Evolutionary conservation across 2,113 vertebrate species (phyloP).

Genomic region (Anoplopoma fimbria): DNA sequence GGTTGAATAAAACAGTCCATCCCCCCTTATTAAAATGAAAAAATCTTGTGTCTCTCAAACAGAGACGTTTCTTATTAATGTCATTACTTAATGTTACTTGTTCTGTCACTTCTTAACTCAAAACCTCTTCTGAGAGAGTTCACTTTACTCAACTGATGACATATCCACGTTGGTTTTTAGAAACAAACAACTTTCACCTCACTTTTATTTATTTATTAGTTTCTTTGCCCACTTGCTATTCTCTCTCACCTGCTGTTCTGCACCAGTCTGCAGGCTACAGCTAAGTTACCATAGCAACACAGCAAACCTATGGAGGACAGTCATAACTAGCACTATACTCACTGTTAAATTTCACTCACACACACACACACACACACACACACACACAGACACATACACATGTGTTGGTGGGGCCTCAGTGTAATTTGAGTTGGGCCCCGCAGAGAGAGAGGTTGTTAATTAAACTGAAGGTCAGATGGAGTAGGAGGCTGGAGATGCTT

Average conservation of each 20-base stretch:
- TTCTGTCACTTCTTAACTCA: too few species aligned
- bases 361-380: slow-evolving; percentile 28
- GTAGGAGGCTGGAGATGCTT: slow-evolving; percentile 15
- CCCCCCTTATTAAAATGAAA: too few species aligned
- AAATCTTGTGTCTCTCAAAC: too few species aligned
- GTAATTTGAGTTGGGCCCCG: slow-evolving; percentile 8
- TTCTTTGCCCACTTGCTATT: not conserved
- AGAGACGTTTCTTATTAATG: too few species aligned
- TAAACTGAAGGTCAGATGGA: slow-evolving; percentile 64
- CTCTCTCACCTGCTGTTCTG: not conserved
- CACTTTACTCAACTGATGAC: too few species aligned
- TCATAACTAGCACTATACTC: not conserved
- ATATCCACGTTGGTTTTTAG: not conserved
- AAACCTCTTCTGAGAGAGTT: too few species aligned
- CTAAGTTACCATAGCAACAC: not conserved
- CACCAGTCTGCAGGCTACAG: not conserved
- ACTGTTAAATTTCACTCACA: not conserved
- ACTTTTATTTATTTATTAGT: too few species aligned
- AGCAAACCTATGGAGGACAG: not conserved
- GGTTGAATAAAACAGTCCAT: too few species aligned
- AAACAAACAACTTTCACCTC: not conserved
- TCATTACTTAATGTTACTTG: too few species aligned
- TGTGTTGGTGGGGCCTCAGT: not conserved
- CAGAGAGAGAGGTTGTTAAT: slow-evolving; percentile 42
- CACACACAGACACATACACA: slow-evolving; percentile 32